Evolutionary conservation across 2,113 vertebrate genomes (phyloP).

Genomic region (Thoracochromis brauschi): DNA sequence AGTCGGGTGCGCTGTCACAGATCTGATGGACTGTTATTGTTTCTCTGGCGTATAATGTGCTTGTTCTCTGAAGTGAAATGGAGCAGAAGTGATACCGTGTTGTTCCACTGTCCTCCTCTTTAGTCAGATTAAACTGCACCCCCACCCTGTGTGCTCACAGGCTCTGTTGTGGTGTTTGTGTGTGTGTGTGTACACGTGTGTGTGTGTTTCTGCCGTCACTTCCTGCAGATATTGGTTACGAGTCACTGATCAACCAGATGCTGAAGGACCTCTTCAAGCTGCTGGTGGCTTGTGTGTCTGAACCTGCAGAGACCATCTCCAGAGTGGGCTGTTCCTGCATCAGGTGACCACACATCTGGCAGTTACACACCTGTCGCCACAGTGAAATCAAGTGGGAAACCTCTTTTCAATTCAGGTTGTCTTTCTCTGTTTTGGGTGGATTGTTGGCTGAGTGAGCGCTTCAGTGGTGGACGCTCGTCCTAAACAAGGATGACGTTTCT

Average conservation of each 20-base stretch:
- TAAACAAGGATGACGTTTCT: fast-evolving
- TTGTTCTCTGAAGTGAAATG: background rate
- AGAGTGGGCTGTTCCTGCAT: conserved; percentile 98
- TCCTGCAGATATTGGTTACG: conserved; percentile 81
- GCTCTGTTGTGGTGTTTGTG: background rate
- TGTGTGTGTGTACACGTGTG: background rate
- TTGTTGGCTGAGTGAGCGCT: background rate
- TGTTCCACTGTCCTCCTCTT: background rate
- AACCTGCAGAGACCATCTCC: conserved; percentile 94
- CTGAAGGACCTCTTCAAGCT: conserved; percentile 93
- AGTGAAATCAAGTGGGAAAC: fast-evolving
- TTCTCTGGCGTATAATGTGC: background rate
- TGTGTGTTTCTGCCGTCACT: background rate
- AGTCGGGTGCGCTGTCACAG: background rate
- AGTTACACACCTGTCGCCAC: background rate
- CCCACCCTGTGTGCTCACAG: background rate
- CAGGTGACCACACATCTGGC: conserved; percentile 66
- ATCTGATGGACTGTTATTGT: background rate
- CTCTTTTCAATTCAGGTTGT: background rate
- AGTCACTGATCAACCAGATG: conserved; percentile 92
- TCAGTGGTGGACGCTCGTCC: background rate
- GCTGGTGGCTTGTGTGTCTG: conserved; percentile 89
- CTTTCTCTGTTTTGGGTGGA: background rate
- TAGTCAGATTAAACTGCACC: background rate
- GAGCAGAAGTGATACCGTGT: background rate